Evolutionary conservation across 2,888 invertebrate species (phyloP), one percentile per base, ranked within the genome.

Genomic region (Leptothorax acervorum): DNA sequence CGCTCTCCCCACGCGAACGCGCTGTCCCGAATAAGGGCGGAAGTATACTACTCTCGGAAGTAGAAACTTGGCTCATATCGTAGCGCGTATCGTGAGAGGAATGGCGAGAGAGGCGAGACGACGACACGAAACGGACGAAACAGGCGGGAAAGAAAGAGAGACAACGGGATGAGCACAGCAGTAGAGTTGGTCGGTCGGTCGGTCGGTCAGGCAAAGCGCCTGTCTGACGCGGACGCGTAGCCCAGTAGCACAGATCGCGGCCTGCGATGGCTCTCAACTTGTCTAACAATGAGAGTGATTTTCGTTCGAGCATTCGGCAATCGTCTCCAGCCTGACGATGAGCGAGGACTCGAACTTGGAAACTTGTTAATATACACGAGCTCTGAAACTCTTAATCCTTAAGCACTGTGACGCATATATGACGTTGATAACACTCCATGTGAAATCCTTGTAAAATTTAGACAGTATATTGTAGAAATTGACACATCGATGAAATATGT

Each of bases 201-300:
- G 65, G 66, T 42, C 57, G 48, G 42, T 55, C 53, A 23, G 23
- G 83, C 87, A 88, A 88, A 88, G 90, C 88, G 90, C 87, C 35
- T 87, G 88, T 88, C 89, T 88, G 88, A 85, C 89, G 86, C 71
- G 45, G 11, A 71, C 79, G 48, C 87, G 90, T 91, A 93, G 93
- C 93, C 93, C 93, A 93, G 92, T 93, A 93, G 93, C 93, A 93
- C 93, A 93, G 92, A 93, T 93, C 91, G 87, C 83, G 84, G 79
- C n/a, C 55, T 70, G 62, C 91, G 92, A 91, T 88, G 93, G 86
- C 86, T 91, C 93, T 92, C 93, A 92, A 86, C 66, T 68, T 31
- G 18, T 31, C 18, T 18, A 11, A 68, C 15, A 45, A 23, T 23
- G 15, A 15, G 15, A 65, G 9, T 23, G 42, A 42, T 3, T 45